Conservation (phyloP, 2,113 vertebrate species). For the Mobula hypostoma region DNA sequence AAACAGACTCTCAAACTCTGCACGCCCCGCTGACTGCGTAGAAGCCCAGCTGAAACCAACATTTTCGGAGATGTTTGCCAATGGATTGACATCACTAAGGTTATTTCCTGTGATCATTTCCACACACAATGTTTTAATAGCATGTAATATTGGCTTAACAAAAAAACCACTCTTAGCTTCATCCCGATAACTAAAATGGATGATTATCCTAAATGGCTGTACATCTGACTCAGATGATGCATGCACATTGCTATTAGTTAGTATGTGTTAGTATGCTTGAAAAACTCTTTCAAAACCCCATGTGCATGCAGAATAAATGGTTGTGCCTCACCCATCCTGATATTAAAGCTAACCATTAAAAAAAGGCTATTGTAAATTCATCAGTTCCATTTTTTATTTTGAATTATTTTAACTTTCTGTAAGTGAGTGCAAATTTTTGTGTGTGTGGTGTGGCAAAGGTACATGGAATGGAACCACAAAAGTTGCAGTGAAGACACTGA, state of each 20-base stretch:
- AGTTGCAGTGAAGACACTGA: constrained; percentile 96
- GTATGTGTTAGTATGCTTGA: neutral
- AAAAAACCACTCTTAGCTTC: too few species aligned
- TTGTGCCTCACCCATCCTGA: neutral
- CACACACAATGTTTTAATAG: neutral
- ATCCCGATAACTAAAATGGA: neutral
- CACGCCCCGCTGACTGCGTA: neutral
- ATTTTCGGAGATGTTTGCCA: neutral
- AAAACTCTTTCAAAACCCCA: neutral
- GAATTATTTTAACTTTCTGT: constrained; percentile 31
- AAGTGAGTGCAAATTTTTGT: constrained; percentile 41
- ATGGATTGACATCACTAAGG: neutral
- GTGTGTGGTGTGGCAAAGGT: constrained; percentile 56
- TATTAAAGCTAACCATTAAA: neutral
- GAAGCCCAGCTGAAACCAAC: neutral
- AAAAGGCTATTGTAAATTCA: neutral
- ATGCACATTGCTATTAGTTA: constrained; percentile 1
- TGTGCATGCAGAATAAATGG: neutral
- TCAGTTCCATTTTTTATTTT: neutral
- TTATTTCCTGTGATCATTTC: neutral
- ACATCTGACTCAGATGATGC: neutral
- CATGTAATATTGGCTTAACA: neutral
- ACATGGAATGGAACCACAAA: constrained; percentile 99
- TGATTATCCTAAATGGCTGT: neutral
- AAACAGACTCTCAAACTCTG: neutral